Base-by-base conservation (phyloP, 2,888 invertebrate genomes). In the Limulus polyphemus region DNA sequence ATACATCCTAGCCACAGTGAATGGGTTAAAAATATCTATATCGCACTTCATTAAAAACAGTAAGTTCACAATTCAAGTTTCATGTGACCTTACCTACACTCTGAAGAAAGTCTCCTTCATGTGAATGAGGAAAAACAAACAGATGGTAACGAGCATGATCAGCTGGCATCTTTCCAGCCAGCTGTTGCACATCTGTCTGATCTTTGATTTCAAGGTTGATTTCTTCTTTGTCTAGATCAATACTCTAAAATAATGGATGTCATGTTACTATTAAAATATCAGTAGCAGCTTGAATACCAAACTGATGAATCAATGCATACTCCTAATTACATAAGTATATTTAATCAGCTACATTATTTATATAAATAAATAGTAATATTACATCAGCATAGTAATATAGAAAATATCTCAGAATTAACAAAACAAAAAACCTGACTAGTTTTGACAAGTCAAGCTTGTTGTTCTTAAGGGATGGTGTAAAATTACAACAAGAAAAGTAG, bases 81-180 rank as follows among this genome's bases (percentile, higher is more conserved):
- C 13, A 14, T 62, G 17, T 56, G 47, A 14, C 67, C 77, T 75
- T 77, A 91, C 90, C 87, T 76, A 85, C 83, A 73, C 85, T 88
- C 74, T 93, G 88, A 75, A 86, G 79, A 70, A 86, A 88, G 75
- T 93, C 92, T 47, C 93, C 93, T 77, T 97, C 95, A 73, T 93
- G 89, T 0, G 88, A 87, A 76, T 98, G 97, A 72, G 87, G 87
- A 77, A 90, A 97, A 70, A 85, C 83, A 74, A 85, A 93, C 32
- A 99, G 79, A 77, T 98, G 95, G 78, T 97, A 98, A 70, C 97
- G 82, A 47, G 91, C 91, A 71, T 83, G 81, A 72, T 94, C 88
- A 49, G 81, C 81, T 10, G 98, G 97, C 67, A 98, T 84, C 76
- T 87, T 84, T 1, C 82, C 80, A 0, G 86, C 83, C 65, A 99